These are phyloP conservation scores for Ceyx margarethae DNA, from an alignment of 2,113 vertebrate genomes.

Conservation along the genomic window DNA sequence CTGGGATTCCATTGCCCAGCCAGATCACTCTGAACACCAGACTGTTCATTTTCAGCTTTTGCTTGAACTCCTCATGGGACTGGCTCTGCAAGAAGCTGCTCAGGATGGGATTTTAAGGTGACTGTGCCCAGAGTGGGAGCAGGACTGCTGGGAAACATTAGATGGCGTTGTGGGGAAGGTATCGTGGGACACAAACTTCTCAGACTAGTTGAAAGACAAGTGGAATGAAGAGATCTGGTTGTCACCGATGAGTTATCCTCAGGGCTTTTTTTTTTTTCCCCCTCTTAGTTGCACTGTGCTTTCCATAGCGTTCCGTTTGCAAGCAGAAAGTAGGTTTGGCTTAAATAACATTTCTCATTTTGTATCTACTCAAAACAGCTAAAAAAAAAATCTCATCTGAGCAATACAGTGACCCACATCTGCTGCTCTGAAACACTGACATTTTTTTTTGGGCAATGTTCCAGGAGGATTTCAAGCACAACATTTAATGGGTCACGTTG, in stretches of 20 bases:
- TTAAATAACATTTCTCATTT: background rate
- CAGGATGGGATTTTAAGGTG: background rate
- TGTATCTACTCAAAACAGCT: background rate
- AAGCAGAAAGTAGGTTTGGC: background rate
- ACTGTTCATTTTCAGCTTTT: background rate
- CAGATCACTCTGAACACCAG: background rate
- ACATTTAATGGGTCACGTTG: background rate
- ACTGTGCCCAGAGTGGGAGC: background rate
- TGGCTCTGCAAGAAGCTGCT: background rate
- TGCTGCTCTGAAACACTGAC: background rate
- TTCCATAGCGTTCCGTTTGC: background rate
- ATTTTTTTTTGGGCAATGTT: accelerated
- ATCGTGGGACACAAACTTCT: background rate
- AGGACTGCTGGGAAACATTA: background rate
- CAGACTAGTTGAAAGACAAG: background rate
- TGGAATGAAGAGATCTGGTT: background rate
- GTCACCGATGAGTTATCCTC: background rate
- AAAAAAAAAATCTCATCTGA: constrained; percentile 2
- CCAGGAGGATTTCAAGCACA: background rate
- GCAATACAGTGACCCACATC: background rate
- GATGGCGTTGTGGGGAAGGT: constrained; percentile 32
- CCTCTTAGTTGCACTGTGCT: background rate
- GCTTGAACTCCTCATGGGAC: background rate
- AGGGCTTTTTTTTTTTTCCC: background rate
- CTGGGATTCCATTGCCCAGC: background rate